These are phyloP conservation scores for Narcine bancroftii DNA, from an alignment of 2,113 vertebrate genomes.

Conservation along the genomic window DNA sequence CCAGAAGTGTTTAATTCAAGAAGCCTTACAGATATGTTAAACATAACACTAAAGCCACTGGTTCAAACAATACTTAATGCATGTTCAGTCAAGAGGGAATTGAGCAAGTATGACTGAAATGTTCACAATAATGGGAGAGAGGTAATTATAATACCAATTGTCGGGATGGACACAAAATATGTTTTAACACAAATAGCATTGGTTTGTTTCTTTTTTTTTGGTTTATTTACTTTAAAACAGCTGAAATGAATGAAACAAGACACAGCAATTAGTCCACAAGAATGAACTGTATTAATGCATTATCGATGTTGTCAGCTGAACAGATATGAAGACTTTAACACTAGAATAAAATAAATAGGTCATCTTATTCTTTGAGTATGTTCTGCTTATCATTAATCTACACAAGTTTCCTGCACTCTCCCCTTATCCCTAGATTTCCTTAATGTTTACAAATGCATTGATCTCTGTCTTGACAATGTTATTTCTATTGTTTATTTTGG, in stretches of 20 bases:
- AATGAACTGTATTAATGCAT: not conserved
- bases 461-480: too few relatives aligned
- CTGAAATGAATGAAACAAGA: not conserved
- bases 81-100: not conserved
- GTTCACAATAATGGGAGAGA: not conserved
- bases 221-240: not conserved
- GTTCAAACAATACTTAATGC: not conserved
- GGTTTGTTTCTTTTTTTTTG: not conserved
- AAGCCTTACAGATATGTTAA: not conserved
- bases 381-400: too few relatives aligned
- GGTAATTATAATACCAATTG: not conserved
- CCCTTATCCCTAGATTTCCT: too few relatives aligned
- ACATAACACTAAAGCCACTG: not conserved
- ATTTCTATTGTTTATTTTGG: too few relatives aligned
- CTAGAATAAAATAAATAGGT: too few relatives aligned
- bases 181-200: not conserved
- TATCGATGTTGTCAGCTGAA: not conserved
- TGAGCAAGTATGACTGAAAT: not conserved
- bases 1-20: not conserved
- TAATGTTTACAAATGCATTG: too few relatives aligned
- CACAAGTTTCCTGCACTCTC: too few relatives aligned
- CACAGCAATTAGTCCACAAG: not conserved
- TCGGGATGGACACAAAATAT: not conserved
- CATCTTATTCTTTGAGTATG: too few relatives aligned
- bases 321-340: not conserved